A percentile compares a stretch with the other conserved stretches of the same genome.
Evolutionary conservation across 92 coral and sea anemone genomes (phyloP).

Genomic region (Pocillopora grandis): DNA sequence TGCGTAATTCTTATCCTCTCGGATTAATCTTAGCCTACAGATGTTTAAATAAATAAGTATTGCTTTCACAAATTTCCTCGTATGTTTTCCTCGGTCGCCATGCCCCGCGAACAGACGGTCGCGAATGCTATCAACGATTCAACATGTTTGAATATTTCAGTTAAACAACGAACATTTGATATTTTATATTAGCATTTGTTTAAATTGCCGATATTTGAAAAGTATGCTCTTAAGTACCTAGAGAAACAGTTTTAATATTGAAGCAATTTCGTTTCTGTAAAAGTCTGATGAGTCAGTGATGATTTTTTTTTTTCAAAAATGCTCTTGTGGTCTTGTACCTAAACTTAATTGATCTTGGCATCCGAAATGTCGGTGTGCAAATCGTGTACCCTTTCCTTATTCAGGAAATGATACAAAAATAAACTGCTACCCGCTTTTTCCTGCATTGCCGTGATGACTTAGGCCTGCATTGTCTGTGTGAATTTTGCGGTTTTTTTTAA

Average conservation of each 20-base stretch:
- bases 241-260: neutral
- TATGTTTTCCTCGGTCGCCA: neutral
- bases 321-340: neutral
- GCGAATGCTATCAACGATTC: neutral
- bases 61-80: neutral
- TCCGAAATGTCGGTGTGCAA: neutral
- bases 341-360: neutral
- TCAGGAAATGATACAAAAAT: constrained; percentile 36
- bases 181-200: constrained; percentile 21
- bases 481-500: constrained; percentile 15
- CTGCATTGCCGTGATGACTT: constrained; percentile 21
- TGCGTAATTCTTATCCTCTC: constrained; percentile 9
- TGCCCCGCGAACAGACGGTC: constrained; percentile 8
- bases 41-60: constrained; percentile 28
- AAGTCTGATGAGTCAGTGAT: too few species aligned
- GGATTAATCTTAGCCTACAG: constrained; percentile 18
- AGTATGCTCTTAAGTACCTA: constrained; percentile 1
- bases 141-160: neutral
- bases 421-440: constrained; percentile 33
- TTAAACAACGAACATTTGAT: constrained; percentile 3
- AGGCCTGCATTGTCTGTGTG: neutral
- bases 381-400: constrained; percentile 20
- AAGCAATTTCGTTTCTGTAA: neutral
- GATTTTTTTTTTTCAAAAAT: too few species aligned
- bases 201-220: constrained; percentile 15